These are phyloP conservation scores for Cyclopterus lumpus DNA, from an alignment of 2,797 vertebrate genomes.

Conservation along the genomic window DNA sequence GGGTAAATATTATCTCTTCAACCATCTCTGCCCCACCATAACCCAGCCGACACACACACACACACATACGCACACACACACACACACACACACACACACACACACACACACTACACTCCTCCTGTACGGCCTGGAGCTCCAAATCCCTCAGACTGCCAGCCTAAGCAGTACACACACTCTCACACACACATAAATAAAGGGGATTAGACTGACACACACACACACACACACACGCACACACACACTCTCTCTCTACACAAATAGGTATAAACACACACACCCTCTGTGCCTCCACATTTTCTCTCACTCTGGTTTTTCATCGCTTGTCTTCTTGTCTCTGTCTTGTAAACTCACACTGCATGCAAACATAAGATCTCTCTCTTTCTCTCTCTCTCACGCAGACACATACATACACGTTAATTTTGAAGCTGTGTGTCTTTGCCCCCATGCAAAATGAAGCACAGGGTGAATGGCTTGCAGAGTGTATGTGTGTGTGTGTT, in stretches of 20 bases:
- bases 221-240: constrained; percentile 40
- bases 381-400: constrained; percentile 3
- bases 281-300: constrained; percentile 45
- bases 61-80: constrained; percentile 3
- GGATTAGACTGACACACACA: constrained; percentile 68
- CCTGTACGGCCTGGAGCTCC: constrained; percentile 52
- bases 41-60: constrained; percentile 41
- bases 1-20: constrained; percentile 79
- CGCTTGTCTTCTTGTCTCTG: constrained; percentile 33
- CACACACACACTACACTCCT: not conserved
- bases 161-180: constrained; percentile 78
- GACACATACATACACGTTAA: constrained; percentile 18
- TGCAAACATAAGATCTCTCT: not conserved
- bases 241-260: constrained; percentile 23
- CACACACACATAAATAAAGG: constrained; percentile 71
- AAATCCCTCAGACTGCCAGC: constrained; percentile 85
- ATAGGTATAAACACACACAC: constrained; percentile 51
- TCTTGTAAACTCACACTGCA: constrained; percentile 47
- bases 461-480: constrained; percentile 9
- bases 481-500: constrained; percentile 35
- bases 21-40: constrained; percentile 64
- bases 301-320: constrained; percentile 47
- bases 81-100: not conserved
- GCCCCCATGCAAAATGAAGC: constrained; percentile 38
- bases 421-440: constrained; percentile 31